These are phyloP conservation scores for Arrhopalites spinosus DNA, from an alignment of 2,888 invertebrate genomes.

Conservation along the genomic window DNA sequence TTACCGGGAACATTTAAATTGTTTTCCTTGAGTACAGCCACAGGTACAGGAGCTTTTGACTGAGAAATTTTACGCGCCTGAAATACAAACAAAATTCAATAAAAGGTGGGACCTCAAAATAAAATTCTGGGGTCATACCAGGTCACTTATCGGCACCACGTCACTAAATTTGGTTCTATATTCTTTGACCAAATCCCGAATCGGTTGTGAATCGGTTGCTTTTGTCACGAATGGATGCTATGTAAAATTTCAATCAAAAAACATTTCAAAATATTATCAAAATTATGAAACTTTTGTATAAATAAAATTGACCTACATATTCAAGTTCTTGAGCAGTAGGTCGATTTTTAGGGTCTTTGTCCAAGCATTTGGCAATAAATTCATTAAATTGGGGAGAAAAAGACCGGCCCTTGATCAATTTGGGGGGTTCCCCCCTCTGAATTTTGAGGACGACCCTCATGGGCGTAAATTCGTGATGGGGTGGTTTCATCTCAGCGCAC, in stretches of 20 bases:
- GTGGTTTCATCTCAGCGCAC: constrained; percentile 99
- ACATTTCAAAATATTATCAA: constrained; percentile 10
- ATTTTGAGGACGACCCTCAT: constrained; percentile 98
- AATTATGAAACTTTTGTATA: neutral
- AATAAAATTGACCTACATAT: constrained; percentile 61
- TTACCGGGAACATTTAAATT: too few relatives aligned
- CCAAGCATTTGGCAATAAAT: constrained; percentile 85
- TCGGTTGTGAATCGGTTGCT: constrained; percentile 79
- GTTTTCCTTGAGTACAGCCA: too few relatives aligned
- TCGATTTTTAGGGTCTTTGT: constrained; percentile 89
- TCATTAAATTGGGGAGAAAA: constrained; percentile 90
- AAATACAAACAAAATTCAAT: too few relatives aligned
- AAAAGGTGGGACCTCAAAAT: too few relatives aligned
- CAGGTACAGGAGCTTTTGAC: too few relatives aligned
- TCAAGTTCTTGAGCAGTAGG: constrained; percentile 83
- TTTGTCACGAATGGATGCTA: constrained; percentile 86
- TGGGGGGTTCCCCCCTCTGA: constrained; percentile 97
- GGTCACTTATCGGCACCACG: constrained; percentile 87
- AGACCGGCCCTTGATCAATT: constrained; percentile 77
- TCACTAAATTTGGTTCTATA: constrained; percentile 97
- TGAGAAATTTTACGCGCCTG: too few relatives aligned
- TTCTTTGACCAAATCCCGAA: constrained; percentile 88
- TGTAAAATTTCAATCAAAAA: constrained; percentile 56
- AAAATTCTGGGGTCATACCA: too few relatives aligned
- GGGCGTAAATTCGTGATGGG: constrained; percentile 98